Evolutionary conservation across 2,113 vertebrate genomes (phyloP), one percentile per base, ranked within the genome.

Genomic region (Rhinoderma darwinii): DNA sequence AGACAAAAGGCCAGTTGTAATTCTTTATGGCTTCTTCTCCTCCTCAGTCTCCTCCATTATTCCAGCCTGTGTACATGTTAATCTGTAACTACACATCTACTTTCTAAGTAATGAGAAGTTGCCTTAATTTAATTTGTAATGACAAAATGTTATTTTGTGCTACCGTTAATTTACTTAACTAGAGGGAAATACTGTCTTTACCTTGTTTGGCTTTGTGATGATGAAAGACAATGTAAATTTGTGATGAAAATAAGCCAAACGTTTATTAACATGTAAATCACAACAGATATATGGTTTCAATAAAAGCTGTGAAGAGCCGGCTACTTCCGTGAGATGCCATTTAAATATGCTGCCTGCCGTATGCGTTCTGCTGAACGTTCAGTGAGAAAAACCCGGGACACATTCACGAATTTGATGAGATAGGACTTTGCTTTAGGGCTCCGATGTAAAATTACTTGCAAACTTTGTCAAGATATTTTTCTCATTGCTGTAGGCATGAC

Each of bases 1-100:
- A 86, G 87, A 90, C 88, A 87, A 91, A 91, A 63, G 84, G 88
- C 30, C 83, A 86, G 87, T 90, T 91, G 90, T 90, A 88, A 92
- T 88, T 82, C 88, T 84, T 86, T 89, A 80, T 84, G 89, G 88
- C 89, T 86, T 91, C 72, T 73, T 10, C 25, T 89, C 12, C 66
- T 91, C 82, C 75, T 83, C 63, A 30, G 50, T 70, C 78, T 43
- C 51, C 56, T 51, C 66, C 47, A 9, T 87, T 47, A 87, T 82
- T 82, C 61, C 77, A 59, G 85, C 68, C 66, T 74, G 17, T 20
- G 50, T 82, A 44, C 44, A 41, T 82, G 51, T 87, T 61, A 82
- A 82, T 87, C 86, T 87, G 81, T 87, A 87, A 87, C 68, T 87
- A 87, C 86, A 82, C 86, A 87, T 82, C 66, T 87, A 82, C 43